Percentiles rank a stretch among this genome's conserved stretches.
Conservation (phyloP, 1,140 invertebrate genomes). For the Aphaenogaster ashmeadi region DNA sequence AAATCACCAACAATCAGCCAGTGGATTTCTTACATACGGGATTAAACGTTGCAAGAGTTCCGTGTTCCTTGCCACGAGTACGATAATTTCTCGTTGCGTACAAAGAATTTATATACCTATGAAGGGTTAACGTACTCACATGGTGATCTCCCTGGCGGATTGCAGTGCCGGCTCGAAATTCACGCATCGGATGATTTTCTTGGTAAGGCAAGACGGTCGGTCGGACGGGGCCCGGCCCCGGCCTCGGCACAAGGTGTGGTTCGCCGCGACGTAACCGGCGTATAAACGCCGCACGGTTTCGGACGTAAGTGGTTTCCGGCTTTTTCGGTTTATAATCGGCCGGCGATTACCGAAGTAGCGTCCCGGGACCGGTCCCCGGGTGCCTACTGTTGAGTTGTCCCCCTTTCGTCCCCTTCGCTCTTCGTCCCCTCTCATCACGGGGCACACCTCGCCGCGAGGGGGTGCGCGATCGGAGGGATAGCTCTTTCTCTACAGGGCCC, state of each 20-base stretch:
- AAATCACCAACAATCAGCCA: neutral
- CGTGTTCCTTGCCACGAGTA: neutral
- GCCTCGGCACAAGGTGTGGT: conserved; percentile 74
- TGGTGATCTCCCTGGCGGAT: neutral
- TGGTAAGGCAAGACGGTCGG: conserved; percentile 61
- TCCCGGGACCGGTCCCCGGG: conserved; percentile 81
- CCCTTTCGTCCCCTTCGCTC: conserved; percentile 31
- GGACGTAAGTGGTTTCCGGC: conserved; percentile 86
- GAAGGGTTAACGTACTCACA: conserved; percentile 24
- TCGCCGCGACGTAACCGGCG: conserved; percentile 74
- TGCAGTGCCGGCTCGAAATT: conserved; percentile 42
- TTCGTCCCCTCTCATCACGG: neutral
- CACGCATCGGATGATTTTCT: conserved; percentile 53
- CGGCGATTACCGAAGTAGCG: conserved; percentile 85
- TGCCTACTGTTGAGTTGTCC: conserved; percentile 85
- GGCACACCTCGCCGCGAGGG: conserved; percentile 71
- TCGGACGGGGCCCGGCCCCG: conserved; percentile 49
- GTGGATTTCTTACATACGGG: neutral
- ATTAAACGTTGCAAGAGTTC: neutral
- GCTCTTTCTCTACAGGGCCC: conserved; percentile 73
- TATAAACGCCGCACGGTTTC: conserved; percentile 77
- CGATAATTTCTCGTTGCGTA: neutral
- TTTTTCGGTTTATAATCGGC: conserved; percentile 86
- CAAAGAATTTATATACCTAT: neutral
- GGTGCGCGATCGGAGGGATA: conserved; percentile 80